Percentiles rank a stretch among this genome's conserved stretches.
Conservation (phyloP, 2,113 vertebrate species). For the Plecturocebus donacophilus region DNA sequence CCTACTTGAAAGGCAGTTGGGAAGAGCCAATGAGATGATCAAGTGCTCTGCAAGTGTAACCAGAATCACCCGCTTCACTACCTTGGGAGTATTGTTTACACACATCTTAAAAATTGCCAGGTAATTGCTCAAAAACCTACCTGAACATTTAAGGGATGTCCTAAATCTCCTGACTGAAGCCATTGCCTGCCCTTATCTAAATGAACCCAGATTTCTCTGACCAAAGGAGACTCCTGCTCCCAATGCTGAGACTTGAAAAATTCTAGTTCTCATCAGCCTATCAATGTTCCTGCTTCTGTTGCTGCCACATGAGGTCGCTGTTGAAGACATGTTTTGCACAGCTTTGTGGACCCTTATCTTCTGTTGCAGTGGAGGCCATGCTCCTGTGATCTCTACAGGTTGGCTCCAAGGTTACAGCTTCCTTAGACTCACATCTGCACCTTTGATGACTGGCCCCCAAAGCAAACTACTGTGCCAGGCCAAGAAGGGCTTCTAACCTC, state of each 20-base stretch:
- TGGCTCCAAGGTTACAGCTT: background rate
- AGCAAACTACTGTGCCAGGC: background rate
- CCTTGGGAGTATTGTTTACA: background rate
- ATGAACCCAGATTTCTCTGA: background rate
- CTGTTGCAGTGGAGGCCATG: background rate
- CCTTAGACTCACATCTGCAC: background rate
- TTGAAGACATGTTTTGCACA: background rate
- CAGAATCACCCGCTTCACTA: background rate
- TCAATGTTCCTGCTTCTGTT: background rate
- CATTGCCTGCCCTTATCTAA: background rate
- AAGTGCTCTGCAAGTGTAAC: background rate
- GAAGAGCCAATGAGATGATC: background rate
- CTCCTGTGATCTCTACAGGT: too few species aligned
- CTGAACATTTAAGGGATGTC: background rate
- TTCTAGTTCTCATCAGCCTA: background rate
- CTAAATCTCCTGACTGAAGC: background rate
- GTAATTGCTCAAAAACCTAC: background rate
- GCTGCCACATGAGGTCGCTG: background rate
- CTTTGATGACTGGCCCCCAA: background rate
- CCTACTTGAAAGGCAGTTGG: background rate
- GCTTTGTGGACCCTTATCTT: background rate
- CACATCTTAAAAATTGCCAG: background rate
- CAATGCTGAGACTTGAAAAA: background rate
- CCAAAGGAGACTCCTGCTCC: background rate
- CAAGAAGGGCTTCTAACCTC: background rate